These are phyloP conservation scores for Indicator maculatus DNA, from an alignment of 2,113 vertebrate genomes.

Conservation along the genomic window DNA sequence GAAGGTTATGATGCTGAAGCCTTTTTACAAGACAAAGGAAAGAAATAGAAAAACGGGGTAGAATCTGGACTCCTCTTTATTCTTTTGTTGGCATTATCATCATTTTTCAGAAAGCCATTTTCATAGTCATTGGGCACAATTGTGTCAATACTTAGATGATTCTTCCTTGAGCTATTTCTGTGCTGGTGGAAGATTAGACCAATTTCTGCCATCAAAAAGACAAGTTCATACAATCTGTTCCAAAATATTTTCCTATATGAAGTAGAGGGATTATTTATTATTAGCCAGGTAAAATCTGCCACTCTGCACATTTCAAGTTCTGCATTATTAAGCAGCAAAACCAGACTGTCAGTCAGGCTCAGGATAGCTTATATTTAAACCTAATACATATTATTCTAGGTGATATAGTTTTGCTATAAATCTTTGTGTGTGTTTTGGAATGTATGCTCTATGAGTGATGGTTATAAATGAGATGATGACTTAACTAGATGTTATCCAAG, in stretches of 20 bases:
- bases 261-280: neutral
- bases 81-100: neutral
- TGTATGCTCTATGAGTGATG: neutral
- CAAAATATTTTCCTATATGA: neutral
- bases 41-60: neutral
- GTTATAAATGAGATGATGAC: neutral
- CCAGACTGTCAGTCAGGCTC: neutral
- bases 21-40: neutral
- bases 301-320: neutral
- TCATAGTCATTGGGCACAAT: neutral
- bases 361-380: neutral
- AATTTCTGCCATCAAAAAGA: neutral
- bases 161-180: neutral
- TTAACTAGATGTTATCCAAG: neutral
- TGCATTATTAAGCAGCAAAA: conserved; percentile 1
- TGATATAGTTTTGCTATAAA: neutral
- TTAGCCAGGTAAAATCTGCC: neutral
- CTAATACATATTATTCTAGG: neutral
- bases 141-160: neutral
- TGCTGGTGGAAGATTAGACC: neutral
- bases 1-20: neutral
- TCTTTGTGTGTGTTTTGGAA: conserved; percentile 2
- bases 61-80: neutral
- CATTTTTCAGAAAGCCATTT: neutral
- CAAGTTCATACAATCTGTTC: neutral